A percentile compares a stretch with the other conserved stretches of the same genome.
Evolutionary conservation across 2,113 vertebrate species (phyloP).

Genomic region (Amphilophus citrinellus): DNA sequence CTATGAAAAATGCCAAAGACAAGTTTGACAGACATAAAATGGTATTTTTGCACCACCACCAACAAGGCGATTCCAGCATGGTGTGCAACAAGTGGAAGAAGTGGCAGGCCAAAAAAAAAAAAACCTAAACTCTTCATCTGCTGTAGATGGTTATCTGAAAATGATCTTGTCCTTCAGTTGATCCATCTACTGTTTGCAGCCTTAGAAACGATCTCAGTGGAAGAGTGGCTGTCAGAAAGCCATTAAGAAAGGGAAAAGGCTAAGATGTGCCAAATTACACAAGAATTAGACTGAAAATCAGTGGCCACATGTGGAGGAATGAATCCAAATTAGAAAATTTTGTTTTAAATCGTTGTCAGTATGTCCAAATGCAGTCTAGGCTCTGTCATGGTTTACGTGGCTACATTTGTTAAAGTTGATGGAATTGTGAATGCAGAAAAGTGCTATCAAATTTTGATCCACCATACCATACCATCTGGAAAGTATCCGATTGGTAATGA

Average conservation of each 20-base stretch:
- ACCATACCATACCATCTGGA: neutral
- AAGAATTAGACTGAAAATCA: neutral
- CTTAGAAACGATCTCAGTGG: neutral
- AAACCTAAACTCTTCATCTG: neutral
- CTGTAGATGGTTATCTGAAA: neutral
- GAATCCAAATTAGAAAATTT: neutral
- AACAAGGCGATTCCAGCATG: too few relatives aligned
- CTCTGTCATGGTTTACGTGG: neutral
- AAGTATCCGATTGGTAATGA: neutral
- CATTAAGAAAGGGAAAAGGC: neutral
- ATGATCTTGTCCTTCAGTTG: neutral
- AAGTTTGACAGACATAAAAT: neutral
- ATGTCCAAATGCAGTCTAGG: neutral
- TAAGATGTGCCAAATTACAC: neutral
- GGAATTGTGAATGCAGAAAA: neutral
- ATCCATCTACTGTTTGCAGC: neutral
- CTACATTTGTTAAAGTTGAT: neutral
- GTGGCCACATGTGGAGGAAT: neutral
- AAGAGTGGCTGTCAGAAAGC: neutral
- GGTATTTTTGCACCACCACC: neutral
- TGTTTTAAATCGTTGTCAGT: accelerated
- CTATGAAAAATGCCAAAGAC: neutral
- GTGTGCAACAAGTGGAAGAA: neutral
- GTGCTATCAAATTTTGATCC: neutral
- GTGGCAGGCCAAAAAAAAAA: neutral